These are phyloP conservation scores for Crepidodera aurea DNA, from an alignment of 2,888 invertebrate genomes.

Conservation along the genomic window DNA sequence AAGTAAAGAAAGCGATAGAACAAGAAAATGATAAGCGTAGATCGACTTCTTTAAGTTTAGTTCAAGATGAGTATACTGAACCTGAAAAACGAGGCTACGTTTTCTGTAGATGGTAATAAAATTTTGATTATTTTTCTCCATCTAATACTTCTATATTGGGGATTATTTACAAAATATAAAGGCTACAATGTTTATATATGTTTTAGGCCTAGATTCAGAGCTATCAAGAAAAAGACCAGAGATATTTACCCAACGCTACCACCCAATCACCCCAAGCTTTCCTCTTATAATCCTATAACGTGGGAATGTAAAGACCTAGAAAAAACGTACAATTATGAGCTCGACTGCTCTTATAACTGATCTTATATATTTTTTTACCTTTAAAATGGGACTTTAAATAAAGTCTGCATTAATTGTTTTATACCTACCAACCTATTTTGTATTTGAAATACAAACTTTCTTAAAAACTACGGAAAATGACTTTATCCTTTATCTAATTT, in stretches of 20 bases:
- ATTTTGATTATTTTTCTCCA: not conserved
- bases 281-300: conserved; percentile 45
- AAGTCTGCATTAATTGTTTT: no score
- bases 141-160: no score
- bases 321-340: not conserved
- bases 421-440: no score
- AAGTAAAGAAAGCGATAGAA: conserved; percentile 62
- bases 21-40: conserved; percentile 63
- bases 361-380: no score
- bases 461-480: no score
- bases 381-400: no score
- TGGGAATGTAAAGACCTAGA: conserved; percentile 40
- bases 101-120: conserved; percentile 36
- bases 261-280: conserved; percentile 36
- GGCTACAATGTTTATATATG: not conserved
- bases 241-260: conserved; percentile 30
- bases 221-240: conserved; percentile 35
- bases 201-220: conserved; percentile 35
- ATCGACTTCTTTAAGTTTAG: conserved; percentile 50
- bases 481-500: no score
- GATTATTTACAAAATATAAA: no score
- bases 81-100: conserved; percentile 60
- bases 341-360: not conserved
- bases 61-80: conserved; percentile 61
- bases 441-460: no score